These are phyloP conservation scores for Tauraco hartlaubi DNA, from an alignment of 2,797 vertebrate genomes.

Conservation along the genomic window DNA sequence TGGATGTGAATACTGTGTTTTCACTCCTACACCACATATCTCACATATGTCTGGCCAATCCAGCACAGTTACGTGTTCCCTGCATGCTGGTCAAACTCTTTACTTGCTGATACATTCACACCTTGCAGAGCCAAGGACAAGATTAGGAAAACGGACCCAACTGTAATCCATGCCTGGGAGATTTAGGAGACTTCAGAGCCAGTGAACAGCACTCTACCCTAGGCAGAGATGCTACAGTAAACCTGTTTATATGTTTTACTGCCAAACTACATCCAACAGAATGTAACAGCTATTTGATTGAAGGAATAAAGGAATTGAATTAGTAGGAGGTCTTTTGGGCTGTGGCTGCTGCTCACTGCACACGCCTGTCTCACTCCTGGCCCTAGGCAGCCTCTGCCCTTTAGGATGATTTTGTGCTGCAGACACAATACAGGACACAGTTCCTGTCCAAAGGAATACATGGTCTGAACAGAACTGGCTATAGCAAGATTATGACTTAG, in stretches of 20 bases:
- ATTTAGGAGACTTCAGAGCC: neutral
- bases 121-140: neutral
- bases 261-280: neutral
- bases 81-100: neutral
- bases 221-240: neutral
- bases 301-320: neutral
- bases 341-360: neutral
- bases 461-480: neutral
- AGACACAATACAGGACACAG: neutral
- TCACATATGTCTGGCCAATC: no score
- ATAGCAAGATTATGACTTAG: neutral
- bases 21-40: neutral
- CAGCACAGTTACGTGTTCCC: neutral
- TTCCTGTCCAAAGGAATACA: neutral
- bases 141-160: neutral
- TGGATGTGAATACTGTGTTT: neutral
- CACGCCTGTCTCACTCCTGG: neutral
- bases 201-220: neutral
- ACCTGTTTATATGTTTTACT: neutral
- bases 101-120: neutral
- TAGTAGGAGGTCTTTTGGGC: neutral
- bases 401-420: neutral
- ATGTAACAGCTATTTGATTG: neutral
- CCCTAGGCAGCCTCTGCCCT: neutral
- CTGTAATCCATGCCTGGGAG: neutral